These are phyloP conservation scores for Napeogenes inachia DNA, from an alignment of 2,888 invertebrate species.

Conservation along the genomic window DNA sequence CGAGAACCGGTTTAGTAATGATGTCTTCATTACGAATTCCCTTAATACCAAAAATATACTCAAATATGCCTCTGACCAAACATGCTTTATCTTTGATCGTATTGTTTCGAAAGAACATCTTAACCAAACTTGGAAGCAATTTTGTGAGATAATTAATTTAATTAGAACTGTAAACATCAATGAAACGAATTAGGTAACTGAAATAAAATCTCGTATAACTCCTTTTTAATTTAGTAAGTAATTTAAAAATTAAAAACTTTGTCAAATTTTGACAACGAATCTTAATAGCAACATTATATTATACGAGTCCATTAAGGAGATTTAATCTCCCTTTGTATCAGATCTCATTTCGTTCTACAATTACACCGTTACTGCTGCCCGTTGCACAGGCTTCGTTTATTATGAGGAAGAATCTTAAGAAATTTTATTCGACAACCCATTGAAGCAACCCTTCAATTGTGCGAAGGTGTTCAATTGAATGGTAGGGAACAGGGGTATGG, in stretches of 20 bases:
- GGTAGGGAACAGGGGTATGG: conserved; percentile 68
- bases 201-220: conserved; percentile 21
- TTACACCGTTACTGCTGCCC: conserved; percentile 71
- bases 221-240: conserved; percentile 21
- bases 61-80: conserved; percentile 12
- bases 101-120: conserved; percentile 15
- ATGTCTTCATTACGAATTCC: conserved; percentile 74
- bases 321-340: conserved; percentile 70
- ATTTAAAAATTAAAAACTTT: conserved; percentile 28
- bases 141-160: conserved; percentile 20
- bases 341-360: conserved; percentile 70
- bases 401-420: conserved; percentile 75
- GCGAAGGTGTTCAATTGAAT: conserved; percentile 76
- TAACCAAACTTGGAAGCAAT: conserved; percentile 6
- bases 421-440: conserved; percentile 77
- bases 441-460: conserved; percentile 74
- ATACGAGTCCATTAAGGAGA: conserved; percentile 61
- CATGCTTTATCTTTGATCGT: conserved; percentile 13
- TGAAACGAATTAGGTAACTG: conserved; percentile 19
- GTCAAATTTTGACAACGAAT: conserved; percentile 36
- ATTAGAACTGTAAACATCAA: conserved; percentile 20
- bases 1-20: conserved; percentile 64
- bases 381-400: conserved; percentile 71
- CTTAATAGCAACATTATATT: conserved; percentile 49
- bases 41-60: conserved; percentile 34